Evolutionary conservation across 2,797 vertebrate species (phyloP).

Genomic region (Micropoecilia bifurca): DNA sequence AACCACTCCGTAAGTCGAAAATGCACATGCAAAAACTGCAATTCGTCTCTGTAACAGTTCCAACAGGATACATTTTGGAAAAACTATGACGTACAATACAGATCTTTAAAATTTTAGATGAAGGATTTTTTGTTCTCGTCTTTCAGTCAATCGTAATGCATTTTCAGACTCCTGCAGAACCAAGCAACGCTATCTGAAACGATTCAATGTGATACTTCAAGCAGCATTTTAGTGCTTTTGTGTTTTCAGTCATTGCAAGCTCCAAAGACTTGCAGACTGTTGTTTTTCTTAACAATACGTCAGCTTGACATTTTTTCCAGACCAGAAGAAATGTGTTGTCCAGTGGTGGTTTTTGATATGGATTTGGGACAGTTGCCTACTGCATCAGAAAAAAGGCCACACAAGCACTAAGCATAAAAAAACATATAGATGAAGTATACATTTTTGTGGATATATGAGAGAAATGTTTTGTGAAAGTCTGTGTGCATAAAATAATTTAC

Average conservation of each 20-base stretch:
- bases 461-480: neutral
- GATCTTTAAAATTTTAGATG: neutral
- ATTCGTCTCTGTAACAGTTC: neutral
- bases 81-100: neutral
- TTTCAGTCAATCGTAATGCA: neutral
- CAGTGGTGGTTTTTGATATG: neutral
- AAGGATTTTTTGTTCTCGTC: neutral
- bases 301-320: slow-evolving; percentile 3
- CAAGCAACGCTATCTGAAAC: neutral
- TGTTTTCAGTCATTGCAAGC: neutral
- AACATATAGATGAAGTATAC: neutral
- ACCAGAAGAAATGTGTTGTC: neutral
- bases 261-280: slow-evolving; percentile 1
- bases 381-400: neutral
- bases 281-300: neutral
- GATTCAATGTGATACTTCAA: neutral
- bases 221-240: neutral
- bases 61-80: slow-evolving; percentile 2
- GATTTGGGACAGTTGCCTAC: neutral
- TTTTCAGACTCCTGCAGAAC: neutral
- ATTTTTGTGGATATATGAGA: neutral
- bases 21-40: slow-evolving; percentile 7
- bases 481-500: neutral
- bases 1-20: slow-evolving; percentile 12
- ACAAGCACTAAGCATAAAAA: neutral